phyloP scores from a whole-genome alignment of 2,888 invertebrate genomes.

The Prosapia bicincta region DNA sequence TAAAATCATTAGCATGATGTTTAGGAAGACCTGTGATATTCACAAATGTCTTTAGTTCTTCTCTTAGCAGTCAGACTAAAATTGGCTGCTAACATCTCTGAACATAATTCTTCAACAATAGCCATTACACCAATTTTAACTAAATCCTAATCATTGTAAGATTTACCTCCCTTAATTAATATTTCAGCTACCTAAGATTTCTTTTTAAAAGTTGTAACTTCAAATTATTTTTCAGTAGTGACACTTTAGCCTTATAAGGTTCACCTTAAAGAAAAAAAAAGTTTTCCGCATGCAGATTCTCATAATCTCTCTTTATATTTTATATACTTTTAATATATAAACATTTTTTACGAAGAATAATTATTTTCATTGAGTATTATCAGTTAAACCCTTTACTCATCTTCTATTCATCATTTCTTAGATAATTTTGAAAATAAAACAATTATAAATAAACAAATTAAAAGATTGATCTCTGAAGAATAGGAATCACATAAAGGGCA shows the following conservation, averaged over 20 bases:
- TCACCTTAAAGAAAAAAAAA: background rate
- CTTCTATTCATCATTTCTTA: background rate
- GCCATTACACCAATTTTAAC: background rate
- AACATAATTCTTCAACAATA: constrained; percentile 66
- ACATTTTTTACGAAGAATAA: background rate
- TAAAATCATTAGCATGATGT: background rate
- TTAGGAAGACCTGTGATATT: background rate
- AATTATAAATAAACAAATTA: no score
- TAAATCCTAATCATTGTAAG: background rate
- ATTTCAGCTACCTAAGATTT: background rate
- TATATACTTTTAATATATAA: background rate
- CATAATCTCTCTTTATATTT: background rate
- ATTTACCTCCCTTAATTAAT: background rate
- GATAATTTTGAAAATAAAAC: background rate
- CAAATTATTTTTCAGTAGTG: background rate
- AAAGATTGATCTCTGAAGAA: no score
- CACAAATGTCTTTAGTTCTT: background rate
- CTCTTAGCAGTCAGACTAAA: background rate
- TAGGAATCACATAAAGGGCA: no score
- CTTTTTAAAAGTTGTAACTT: background rate
- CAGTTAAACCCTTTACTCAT: background rate
- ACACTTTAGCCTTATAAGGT: background rate
- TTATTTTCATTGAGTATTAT: background rate
- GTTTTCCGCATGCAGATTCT: background rate
- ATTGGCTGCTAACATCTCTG: background rate